Base-by-base conservation (phyloP, 1,140 invertebrate species). In the Cotesia vestalis region DNA sequence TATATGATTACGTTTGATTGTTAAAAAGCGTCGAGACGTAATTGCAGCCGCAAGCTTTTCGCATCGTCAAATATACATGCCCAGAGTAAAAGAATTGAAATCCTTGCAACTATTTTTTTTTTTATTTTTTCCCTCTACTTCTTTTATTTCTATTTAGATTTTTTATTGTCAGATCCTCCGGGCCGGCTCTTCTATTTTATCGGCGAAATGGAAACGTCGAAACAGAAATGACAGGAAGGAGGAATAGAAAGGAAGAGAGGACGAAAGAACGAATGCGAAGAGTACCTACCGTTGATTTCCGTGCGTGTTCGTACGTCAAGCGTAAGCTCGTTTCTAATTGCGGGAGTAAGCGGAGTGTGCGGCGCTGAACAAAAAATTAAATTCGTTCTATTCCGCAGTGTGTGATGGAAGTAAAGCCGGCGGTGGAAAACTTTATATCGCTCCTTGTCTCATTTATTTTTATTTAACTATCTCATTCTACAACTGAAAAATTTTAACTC, bases 241-340 rank as follows among this genome's bases (percentile, higher is more conserved):
- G 69, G 52, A 68, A 34, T 53, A 61, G 55, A 38, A 14, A n/a
- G 69, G 66, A 17, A 27, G 27, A 27, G 27, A 27, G 27, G 27
- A 62, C 9, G 51, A 60, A 9, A 8, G 14, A 20, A 53, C 17
- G 53, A 46, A 71, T 27, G 3, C 27, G 36, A 63, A 64, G 40
- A 63, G 55, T 57, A 20, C 69, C 70, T 57, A 20, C 69, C 70
- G 73, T 72, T 72, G 73, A 75, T 75, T 75, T 69, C 62, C 36
- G 62, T 75, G 70, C 73, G 66, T 75, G 20, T 68, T 66, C 67
- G 60, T 59, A 66, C 73, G 69, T 72, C 70, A 75, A 75, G 71
- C 70, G 73, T 72, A 69, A 75, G 70, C 70, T 75, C 70, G 71
- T 73, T 75, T 75, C 74, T 75, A 75, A 75, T 75, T 75, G 71